These are phyloP conservation scores for Drosophila formosana DNA, from an alignment of 2,888 invertebrate genomes.

Conservation along the genomic window DNA sequence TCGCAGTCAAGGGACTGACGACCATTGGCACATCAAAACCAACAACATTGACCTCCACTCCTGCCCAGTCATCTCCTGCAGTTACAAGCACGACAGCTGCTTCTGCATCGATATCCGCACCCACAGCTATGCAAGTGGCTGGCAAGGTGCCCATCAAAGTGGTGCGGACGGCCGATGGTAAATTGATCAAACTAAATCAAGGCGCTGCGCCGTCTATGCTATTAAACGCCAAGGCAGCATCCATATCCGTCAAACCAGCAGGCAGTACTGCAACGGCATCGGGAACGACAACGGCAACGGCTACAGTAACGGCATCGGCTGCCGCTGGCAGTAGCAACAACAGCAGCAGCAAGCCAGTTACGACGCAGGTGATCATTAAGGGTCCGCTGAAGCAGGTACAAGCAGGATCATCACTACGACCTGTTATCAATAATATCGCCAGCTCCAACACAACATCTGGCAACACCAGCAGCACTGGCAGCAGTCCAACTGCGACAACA, in stretches of 20 bases:
- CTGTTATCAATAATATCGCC: constrained; percentile 33
- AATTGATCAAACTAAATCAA: constrained; percentile 66
- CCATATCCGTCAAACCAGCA: constrained; percentile 18
- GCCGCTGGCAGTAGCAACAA: constrained; percentile 11
- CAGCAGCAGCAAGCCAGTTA: constrained; percentile 38
- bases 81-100: neutral
- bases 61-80: neutral
- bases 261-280: neutral
- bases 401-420: constrained; percentile 25
- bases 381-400: constrained; percentile 47
- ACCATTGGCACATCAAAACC: constrained; percentile 26
- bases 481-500: constrained; percentile 16
- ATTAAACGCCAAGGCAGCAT: constrained; percentile 53
- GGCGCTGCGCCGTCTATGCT: constrained; percentile 45
- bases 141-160: constrained; percentile 59
- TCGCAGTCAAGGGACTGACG: constrained; percentile 52
- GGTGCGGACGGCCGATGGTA: constrained; percentile 71
- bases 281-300: neutral
- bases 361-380: constrained; percentile 62
- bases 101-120: neutral
- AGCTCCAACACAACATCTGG: neutral
- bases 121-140: neutral
- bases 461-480: constrained; percentile 11
- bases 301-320: constrained; percentile 13
- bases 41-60: neutral